Conservation (phyloP, 2,113 vertebrate genomes). For the Hydrolagus affinis region DNA sequence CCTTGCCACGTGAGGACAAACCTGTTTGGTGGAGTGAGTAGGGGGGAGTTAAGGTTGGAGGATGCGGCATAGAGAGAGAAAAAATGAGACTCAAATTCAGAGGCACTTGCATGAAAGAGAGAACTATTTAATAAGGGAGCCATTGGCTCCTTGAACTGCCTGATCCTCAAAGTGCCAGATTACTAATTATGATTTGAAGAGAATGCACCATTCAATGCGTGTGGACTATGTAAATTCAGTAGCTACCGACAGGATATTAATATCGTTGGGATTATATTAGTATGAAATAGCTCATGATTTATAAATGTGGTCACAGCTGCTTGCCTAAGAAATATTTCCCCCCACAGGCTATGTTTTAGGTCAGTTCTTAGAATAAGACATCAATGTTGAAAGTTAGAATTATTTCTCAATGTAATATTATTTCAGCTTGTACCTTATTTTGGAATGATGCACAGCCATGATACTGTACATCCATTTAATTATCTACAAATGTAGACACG, state of each 20-base stretch:
- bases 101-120: too few species aligned
- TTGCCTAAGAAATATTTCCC: not conserved
- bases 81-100: too few species aligned
- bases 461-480: not conserved
- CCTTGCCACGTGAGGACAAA: too few species aligned
- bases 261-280: not conserved
- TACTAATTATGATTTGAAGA: too few species aligned
- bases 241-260: not conserved
- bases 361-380: not conserved
- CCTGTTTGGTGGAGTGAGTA: too few species aligned
- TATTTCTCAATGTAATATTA: not conserved
- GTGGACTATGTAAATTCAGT: not conserved
- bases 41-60: too few species aligned
- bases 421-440: not conserved
- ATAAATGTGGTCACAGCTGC: not conserved
- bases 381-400: not conserved
- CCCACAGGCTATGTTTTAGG: not conserved
- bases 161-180: too few species aligned
- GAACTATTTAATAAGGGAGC: too few species aligned
- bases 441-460: not conserved
- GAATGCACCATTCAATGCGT: too few species aligned
- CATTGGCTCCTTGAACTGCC: too few species aligned
- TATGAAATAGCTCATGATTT: not conserved
- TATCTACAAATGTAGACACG: not conserved
- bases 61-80: too few species aligned